Base-by-base conservation (phyloP, 2,113 vertebrate genomes). In the Hippocampus mohnikei region DNA sequence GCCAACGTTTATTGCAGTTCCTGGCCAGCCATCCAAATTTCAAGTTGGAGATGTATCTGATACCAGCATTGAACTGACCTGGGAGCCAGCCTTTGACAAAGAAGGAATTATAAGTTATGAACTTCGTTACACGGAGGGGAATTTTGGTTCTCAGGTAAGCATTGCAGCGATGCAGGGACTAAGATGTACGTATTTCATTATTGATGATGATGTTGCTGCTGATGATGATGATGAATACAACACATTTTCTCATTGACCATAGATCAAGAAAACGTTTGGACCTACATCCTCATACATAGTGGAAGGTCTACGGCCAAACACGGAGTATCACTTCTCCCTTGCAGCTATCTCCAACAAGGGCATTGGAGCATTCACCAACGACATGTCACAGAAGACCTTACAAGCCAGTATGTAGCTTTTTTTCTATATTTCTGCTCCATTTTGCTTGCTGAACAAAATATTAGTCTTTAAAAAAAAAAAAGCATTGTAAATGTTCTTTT, bases 321-420 rank as follows among this genome's bases (percentile, higher is more conserved):
- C 95, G 29, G 94, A 96, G 82, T 99, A 99, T 86, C 88, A 90
- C 84, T 98, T 99, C 91, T 94, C 95, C 53, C 91, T 99, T 92
- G 96, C 97, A 6, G 97, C 96, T 52, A 92, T 96, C 86, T 99
- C 97, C 6, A 90, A 86, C 40, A 95, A 96, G 88, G 97, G 96
- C 89, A 93, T 96, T 29, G 97, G 97, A 71, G 96, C 96, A 87
- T 96, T 95, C 92, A 98, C 96, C 88, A 94, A 95, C 77, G 94
- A 94, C 83, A 92, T 98, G 87, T 90, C 93, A 40, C 95, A 96
- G 90, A 96, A 92, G 92, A 99, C 97, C 73, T 93, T 96, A 84
- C 97, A 98, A 95, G 95, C 97, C 91, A 98, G 97, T 99, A 98
- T 93, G 97, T 98, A 94, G 92, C 90, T 82, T 84, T 42, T 84